Evolutionary conservation across 23 tunicate species (phyloP).

Genomic region (Halocynthia roretzi): DNA sequence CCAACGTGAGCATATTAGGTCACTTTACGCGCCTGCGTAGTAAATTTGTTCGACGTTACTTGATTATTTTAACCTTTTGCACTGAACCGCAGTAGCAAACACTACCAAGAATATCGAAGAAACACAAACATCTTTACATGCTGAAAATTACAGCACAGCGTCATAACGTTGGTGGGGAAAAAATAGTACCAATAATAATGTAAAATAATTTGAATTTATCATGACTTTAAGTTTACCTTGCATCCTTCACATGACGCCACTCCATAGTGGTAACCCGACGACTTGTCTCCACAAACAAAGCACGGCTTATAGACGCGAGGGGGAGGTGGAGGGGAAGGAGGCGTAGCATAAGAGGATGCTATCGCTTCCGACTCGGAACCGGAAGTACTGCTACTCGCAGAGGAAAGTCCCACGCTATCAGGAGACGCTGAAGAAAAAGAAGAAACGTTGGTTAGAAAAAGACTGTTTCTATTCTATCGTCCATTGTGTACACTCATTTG

Average conservation of each 20-base stretch:
- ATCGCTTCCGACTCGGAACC: conserved; percentile 80
- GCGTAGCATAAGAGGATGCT: conserved; percentile 17
- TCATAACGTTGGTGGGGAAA: no score
- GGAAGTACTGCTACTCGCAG: conserved; percentile 68
- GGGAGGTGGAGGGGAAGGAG: conserved; percentile 93
- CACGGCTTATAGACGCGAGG: conserved; percentile 93
- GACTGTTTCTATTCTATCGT: no score
- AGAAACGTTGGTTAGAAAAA: background rate
- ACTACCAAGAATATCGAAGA: no score
- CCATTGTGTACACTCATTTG: no score
- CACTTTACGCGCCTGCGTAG: no score
- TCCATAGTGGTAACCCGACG: conserved; percentile 94
- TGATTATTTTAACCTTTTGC: no score
- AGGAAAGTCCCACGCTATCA: conserved; percentile 81
- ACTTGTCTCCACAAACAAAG: conserved; percentile 93
- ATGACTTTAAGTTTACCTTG: conserved; percentile 45
- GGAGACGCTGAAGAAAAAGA: conserved; percentile 79
- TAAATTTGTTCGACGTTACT: no score
- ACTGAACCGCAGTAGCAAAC: no score
- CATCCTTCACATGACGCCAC: conserved; percentile 96
- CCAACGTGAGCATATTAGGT: no score
- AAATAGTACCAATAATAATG: no score
- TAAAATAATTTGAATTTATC: background rate
- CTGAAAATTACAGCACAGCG: no score
- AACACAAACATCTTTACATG: no score